Evolutionary conservation across 2,113 vertebrate species (phyloP).

Genomic region (Pelobates fuscus): DNA sequence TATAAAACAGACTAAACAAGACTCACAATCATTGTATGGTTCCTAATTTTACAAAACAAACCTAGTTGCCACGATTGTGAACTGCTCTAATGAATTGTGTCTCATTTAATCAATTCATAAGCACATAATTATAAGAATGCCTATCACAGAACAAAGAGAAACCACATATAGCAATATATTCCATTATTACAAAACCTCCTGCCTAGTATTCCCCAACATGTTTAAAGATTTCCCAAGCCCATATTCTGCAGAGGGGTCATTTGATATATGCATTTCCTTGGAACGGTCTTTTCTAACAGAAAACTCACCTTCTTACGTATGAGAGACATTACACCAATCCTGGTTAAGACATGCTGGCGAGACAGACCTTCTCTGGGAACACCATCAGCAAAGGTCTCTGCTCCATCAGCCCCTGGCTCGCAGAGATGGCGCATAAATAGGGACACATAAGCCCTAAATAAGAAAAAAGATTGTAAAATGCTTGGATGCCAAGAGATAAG

Average conservation of each 20-base stretch:
- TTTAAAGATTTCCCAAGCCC: no score
- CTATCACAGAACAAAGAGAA: no score
- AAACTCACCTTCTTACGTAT: slow-evolving; percentile 90
- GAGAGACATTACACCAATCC: slow-evolving; percentile 97
- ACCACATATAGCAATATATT: no score
- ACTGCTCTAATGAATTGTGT: no score
- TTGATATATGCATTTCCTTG: no score
- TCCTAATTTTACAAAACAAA: background rate
- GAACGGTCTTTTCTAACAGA: no score
- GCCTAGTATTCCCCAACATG: background rate
- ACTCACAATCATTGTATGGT: no score
- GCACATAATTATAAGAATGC: no score
- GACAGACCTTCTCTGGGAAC: slow-evolving; percentile 95
- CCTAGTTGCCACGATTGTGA: background rate
- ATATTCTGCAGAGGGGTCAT: no score
- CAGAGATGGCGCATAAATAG: slow-evolving; percentile 97
- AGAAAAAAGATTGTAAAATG: background rate
- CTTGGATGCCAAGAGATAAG: no score
- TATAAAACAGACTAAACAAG: background rate
- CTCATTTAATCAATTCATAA: no score
- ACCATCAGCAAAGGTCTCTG: slow-evolving; percentile 95
- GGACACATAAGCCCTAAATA: slow-evolving; percentile 88
- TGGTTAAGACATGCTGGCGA: slow-evolving; percentile 93
- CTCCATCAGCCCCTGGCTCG: slow-evolving; percentile 94
- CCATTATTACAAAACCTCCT: no score